A percentile compares a stretch with the other conserved stretches of the same genome.
Conservation (phyloP, 2,113 vertebrate species). For the Halcyon malimbica region DNA sequence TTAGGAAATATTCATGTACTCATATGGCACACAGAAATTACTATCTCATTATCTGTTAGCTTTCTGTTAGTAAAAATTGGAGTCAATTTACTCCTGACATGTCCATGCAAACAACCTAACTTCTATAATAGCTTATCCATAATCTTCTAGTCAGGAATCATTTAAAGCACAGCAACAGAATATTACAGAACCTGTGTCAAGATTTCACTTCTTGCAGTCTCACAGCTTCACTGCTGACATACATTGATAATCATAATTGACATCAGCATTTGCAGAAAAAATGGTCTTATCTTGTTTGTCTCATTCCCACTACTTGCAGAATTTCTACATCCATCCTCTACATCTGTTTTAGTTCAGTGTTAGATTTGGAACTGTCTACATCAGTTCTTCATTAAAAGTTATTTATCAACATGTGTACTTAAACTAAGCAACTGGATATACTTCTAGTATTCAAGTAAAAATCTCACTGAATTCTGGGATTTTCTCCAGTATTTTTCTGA, state of each 20-base stretch:
- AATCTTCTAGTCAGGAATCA: neutral
- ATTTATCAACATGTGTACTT: neutral
- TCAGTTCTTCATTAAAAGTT: constrained; percentile 26
- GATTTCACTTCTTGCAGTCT: neutral
- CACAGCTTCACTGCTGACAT: neutral
- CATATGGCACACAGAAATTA: constrained; percentile 67
- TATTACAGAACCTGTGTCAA: neutral
- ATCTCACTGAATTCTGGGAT: neutral
- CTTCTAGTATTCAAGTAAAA: neutral
- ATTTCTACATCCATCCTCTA: constrained; percentile 31
- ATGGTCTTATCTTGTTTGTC: constrained; percentile 26
- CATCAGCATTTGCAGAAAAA: neutral
- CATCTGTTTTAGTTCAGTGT: constrained; percentile 35
- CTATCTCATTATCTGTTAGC: constrained; percentile 44
- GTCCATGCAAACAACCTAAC: constrained; percentile 8
- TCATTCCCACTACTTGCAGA: neutral
- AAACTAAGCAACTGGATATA: neutral
- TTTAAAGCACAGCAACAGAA: neutral
- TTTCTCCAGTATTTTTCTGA: neutral
- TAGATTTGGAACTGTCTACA: constrained; percentile 20
- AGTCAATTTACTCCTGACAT: constrained; percentile 53
- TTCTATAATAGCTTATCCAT: neutral
- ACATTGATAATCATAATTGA: neutral
- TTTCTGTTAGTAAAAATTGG: constrained; percentile 51
- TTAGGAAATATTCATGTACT: constrained; percentile 63